Conservation (phyloP, 2,797 vertebrate genomes). For the Vultur gryphus region DNA sequence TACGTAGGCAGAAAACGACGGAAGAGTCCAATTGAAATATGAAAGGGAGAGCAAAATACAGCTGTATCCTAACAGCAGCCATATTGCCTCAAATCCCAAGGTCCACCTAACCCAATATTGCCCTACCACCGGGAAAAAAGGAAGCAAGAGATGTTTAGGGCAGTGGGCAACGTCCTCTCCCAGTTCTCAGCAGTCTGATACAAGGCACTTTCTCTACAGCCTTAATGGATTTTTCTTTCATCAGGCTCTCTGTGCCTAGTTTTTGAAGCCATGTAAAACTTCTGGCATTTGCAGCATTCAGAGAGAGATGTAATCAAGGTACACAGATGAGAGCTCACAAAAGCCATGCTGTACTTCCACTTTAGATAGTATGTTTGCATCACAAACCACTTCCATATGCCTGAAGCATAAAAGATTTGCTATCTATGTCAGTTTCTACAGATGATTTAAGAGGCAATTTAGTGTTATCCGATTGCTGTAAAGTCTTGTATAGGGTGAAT, state of each 20-base stretch:
- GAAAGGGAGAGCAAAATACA: not conserved
- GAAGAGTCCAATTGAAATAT: not conserved
- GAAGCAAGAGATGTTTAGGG: not conserved
- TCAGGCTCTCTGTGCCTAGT: not conserved
- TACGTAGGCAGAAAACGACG: not conserved
- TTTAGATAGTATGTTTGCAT: conserved; percentile 37
- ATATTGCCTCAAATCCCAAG: not conserved
- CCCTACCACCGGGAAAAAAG: not conserved
- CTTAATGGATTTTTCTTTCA: conserved; percentile 10
- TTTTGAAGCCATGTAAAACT: conserved; percentile 19
- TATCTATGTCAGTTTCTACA: conserved; percentile 40
- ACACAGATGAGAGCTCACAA: conserved; percentile 29
- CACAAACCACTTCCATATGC: conserved; percentile 58
- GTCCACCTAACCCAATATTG: not conserved
- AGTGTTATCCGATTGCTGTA: conserved; percentile 20
- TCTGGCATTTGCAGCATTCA: conserved; percentile 11
- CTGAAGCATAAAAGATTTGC: conserved; percentile 49
- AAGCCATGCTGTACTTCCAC: conserved; percentile 20
- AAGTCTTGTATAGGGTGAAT: not conserved
- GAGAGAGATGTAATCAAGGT: conserved; percentile 19
- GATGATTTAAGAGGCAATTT: conserved; percentile 36
- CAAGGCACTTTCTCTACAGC: not conserved
- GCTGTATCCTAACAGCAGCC: not conserved
- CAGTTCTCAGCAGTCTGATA: not conserved
- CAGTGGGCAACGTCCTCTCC: not conserved